A percentile compares a stretch with the other conserved stretches of the same genome.
Evolutionary conservation across 2,888 invertebrate species (phyloP).

Genomic region (Furcula furcula): DNA sequence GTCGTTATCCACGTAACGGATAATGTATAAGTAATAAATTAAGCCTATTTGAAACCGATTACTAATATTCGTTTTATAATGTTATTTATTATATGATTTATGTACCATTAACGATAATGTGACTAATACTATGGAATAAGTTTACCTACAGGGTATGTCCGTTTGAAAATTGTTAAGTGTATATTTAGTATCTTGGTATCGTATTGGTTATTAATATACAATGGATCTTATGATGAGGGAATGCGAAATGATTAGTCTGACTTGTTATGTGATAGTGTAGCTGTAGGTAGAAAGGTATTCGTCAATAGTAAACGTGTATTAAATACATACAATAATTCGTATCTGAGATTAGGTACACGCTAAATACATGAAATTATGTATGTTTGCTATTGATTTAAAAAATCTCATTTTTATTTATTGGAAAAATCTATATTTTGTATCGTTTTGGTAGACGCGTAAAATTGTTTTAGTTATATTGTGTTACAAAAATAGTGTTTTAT

Average conservation of each 20-base stretch:
- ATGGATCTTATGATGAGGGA: conserved; percentile 11
- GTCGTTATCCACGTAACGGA: no score
- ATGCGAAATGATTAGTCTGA: conserved; percentile 39
- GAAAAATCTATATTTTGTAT: conserved; percentile 3
- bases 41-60: no score
- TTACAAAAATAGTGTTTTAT: conserved; percentile 8
- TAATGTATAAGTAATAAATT: no score
- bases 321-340: not conserved
- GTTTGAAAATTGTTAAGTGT: not conserved
- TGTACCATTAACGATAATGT: no score
- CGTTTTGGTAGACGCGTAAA: conserved; percentile 10
- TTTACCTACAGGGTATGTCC: not conserved
- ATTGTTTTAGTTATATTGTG: conserved; percentile 14
- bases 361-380: not conserved
- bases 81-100: no score
- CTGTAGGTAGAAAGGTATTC: conserved; percentile 5
- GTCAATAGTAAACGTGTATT: conserved; percentile 5
- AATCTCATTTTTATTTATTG: conserved; percentile 21
- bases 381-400: conserved; percentile 5
- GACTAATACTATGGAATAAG: not conserved
- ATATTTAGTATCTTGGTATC: not conserved
- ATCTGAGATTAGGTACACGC: not conserved
- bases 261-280: conserved; percentile 40
- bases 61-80: no score
- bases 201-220: not conserved